Evolutionary conservation across 1,140 invertebrate genomes (phyloP), one percentile per base, ranked within the genome.

Genomic region (Lithobius niger): DNA sequence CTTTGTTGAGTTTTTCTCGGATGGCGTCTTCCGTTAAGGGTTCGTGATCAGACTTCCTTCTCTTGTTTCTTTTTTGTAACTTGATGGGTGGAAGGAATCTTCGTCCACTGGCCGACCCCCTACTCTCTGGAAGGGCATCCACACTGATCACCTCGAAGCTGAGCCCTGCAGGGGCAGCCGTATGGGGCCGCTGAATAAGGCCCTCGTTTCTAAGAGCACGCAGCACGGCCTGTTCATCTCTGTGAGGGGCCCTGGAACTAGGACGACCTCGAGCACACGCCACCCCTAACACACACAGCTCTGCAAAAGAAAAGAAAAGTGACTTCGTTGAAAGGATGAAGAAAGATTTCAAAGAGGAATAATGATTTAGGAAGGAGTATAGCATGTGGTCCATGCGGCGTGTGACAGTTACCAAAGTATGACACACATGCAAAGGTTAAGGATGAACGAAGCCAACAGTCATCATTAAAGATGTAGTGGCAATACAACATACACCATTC

Each of bases 281-380:
- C 3, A n/a, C 24, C 3, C 48, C 48, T 3, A 50, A 4, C 3
- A 50, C 27, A 19, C 48, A 50, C 25, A 50, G 27, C 6, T 50
- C 48, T 50, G 24, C 48, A 27, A 13, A 50, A 26, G 19, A 27
- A 21, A 10, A 50, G 6, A 50, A 50, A 50, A 45, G n/a, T n/a
- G n/a, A n/a, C n/a, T n/a, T n/a, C n/a, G n/a, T n/a, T n/a, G n/a
- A n/a, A n/a, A n/a, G n/a, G n/a, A n/a, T n/a, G n/a, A n/a, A n/a
- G n/a, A n/a, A n/a, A n/a, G n/a, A n/a, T n/a, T n/a, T n/a, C n/a
- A n/a, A n/a, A n/a, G n/a, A n/a, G n/a, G n/a, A n/a, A n/a, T n/a
- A n/a, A n/a, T n/a, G n/a, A n/a, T n/a, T n/a, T n/a, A n/a, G n/a
- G n/a, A n/a, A n/a, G n/a, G n/a, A n/a, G n/a, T n/a, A n/a, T n/a